Evolutionary conservation across 1,140 invertebrate species (phyloP).

Genomic region (Papilio polyxenes): DNA sequence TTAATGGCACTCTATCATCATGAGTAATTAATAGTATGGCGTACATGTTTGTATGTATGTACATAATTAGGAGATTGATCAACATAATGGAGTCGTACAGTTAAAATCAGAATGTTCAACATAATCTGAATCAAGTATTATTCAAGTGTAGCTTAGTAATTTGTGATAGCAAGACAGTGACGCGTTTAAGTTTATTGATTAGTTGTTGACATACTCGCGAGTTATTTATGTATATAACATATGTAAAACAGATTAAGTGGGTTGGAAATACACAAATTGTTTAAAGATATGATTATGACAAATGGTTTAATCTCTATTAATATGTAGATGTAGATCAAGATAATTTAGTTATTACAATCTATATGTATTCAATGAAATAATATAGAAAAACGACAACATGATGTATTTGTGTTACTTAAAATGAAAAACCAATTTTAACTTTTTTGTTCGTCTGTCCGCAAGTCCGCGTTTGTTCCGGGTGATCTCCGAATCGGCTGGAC

Average conservation of each 20-base stretch:
- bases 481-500: no score
- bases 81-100: neutral
- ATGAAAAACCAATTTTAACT: no score
- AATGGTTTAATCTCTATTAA: slow-evolving; percentile 4
- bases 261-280: slow-evolving; percentile 16
- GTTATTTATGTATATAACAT: neutral
- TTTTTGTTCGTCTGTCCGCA: no score
- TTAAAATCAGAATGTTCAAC: neutral
- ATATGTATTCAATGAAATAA: no score
- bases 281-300: neutral
- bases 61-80: neutral
- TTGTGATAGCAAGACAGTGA: neutral
- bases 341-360: no score
- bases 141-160: slow-evolving; percentile 6
- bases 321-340: neutral
- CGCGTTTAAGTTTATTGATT: neutral
- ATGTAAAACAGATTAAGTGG: slow-evolving; percentile 2
- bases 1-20: slow-evolving; percentile 19
- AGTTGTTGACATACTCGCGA: slow-evolving; percentile 7
- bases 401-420: no score
- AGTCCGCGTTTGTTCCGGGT: no score
- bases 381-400: no score
- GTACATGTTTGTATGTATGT: neutral
- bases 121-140: slow-evolving; percentile 14
- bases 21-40: neutral